Base-by-base conservation (phyloP, 1,140 invertebrate species). In the Heliconius eleuchia region DNA sequence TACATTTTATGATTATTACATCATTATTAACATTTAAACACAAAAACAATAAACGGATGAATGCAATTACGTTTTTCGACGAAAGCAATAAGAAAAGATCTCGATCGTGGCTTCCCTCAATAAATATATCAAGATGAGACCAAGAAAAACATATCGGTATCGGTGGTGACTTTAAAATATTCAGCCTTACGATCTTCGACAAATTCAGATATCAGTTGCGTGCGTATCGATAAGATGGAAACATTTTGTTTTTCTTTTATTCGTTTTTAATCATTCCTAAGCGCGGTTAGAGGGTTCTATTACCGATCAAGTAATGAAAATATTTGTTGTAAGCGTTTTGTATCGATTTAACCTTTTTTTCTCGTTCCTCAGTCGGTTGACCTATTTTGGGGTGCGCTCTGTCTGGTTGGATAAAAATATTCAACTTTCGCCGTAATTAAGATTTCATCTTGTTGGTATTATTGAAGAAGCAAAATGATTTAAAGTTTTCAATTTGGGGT, bases 81-180 rank as follows among this genome's bases (percentile, higher is more conserved):
- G 83, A 80, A 91, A 91, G 84, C 89, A 89, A 93, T 91, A 92
- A 87, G 86, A 83, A 88, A 86, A 86, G 83, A 88, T 88, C 80
- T 80, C 84, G 87, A 88, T 88, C 85, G 84, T 83, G 87, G 86
- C 86, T 87, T 91, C 87, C 86, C 83, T 84, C 88, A 89, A 93
- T 92, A 92, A 92, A 92, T 91, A 92, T 92, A 88, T 92, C 87
- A 88, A 90, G 88, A 92, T 90, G 89, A 93, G 86, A 88, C 85
- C 83, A 89, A 92, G 87, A 92, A 89, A 93, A 93, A 92, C 87
- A 92, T 89, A 91, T 88, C 88, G 85, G 81, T 85, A 85, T 85
- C 85, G 83, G 86, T 78, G 81, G 79, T 70, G 70, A n/a, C n/a
- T 78, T 80, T 83, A 78, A 78, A 78, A 74, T 78, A 78, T 60